Conservation (phyloP, 2,888 invertebrate genomes). For the Hyposoter didymator region DNA sequence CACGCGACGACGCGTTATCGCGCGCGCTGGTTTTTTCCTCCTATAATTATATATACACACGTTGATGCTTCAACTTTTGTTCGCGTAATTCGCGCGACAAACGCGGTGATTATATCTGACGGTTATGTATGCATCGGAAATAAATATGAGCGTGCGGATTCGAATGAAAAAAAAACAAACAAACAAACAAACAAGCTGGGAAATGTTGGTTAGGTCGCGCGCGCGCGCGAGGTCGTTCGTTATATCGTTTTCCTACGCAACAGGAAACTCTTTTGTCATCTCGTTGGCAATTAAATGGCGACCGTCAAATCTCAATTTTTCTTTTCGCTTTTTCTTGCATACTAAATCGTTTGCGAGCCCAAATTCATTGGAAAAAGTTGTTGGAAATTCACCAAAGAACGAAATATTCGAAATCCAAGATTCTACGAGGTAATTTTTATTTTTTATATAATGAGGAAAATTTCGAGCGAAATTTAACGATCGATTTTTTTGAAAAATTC, state of each 20-base stretch:
- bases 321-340: neutral
- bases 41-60: neutral
- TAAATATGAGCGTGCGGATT: neutral
- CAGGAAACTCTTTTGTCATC: constrained; percentile 45
- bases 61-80: constrained; percentile 50
- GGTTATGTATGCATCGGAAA: neutral
- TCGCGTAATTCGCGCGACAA: neutral
- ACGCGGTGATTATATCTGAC: constrained; percentile 13
- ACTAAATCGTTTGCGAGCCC: neutral
- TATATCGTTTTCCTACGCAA: constrained; percentile 23
- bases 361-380: too few species aligned
- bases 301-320: neutral
- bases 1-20: constrained; percentile 53
- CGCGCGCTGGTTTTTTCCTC: constrained; percentile 6
- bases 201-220: neutral
- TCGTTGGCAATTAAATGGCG: neutral
- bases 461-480: too few species aligned
- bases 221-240: constrained; percentile 10
- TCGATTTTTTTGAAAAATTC: too few species aligned
- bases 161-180: neutral
- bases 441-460: too few species aligned
- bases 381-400: too few species aligned
- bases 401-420: too few species aligned
- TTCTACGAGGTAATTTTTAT: too few species aligned
- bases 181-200: neutral